These are phyloP conservation scores for Parapristionchus giblindavisi DNA, from an alignment of 2,888 invertebrate species.

Conservation along the genomic window DNA sequence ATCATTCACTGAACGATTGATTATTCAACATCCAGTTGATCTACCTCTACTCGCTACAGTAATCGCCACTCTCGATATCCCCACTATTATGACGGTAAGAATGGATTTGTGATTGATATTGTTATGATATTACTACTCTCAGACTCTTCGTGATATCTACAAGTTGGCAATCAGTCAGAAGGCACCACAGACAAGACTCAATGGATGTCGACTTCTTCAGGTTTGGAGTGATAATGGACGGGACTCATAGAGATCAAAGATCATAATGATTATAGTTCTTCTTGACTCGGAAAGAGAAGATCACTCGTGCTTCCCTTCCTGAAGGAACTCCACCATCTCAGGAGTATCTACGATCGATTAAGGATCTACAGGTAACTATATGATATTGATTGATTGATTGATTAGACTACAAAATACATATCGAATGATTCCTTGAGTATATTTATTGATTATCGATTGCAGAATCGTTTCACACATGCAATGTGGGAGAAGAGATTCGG, in stretches of 20 bases:
- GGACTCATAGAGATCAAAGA: no score
- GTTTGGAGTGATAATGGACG: no score
- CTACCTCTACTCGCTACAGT: conserved; percentile 12
- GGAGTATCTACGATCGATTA: no score
- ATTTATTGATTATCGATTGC: not conserved
- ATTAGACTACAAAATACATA: no score
- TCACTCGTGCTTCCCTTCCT: no score
- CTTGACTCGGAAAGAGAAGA: no score
- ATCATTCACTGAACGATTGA: conserved; percentile 11
- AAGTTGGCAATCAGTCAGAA: not conserved
- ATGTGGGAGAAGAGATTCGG: conserved; percentile 34
- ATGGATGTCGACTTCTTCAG: conserved; percentile 27
- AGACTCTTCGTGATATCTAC: not conserved
- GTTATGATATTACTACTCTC: not conserved
- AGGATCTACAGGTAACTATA: no score
- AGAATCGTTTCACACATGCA: not conserved
- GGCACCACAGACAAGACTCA: conserved; percentile 13
- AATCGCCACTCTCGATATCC: not conserved
- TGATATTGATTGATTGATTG: no score
- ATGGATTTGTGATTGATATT: not conserved
- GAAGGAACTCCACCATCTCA: no score
- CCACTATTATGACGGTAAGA: not conserved
- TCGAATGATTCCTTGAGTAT: not conserved
- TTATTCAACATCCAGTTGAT: conserved; percentile 13
- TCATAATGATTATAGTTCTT: no score